These are phyloP conservation scores for Chitala chitala DNA, from an alignment of 2,113 vertebrate genomes.

Conservation along the genomic window DNA sequence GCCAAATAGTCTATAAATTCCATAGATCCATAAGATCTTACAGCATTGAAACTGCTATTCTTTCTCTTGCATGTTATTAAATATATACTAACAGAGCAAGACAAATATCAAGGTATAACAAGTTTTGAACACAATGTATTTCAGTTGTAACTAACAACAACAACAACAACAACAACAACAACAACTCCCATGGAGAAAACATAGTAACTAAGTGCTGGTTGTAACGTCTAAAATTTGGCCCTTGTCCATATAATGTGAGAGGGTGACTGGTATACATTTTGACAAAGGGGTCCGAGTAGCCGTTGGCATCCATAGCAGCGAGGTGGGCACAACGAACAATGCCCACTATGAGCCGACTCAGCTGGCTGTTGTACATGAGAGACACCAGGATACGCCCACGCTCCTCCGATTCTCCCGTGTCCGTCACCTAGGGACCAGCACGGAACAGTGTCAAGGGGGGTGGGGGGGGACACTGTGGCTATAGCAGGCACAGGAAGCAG, in stretches of 20 bases:
- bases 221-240: too few species aligned
- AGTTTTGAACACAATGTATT: too few species aligned
- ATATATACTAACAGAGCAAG: too few species aligned
- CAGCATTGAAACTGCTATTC: too few species aligned
- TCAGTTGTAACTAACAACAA: too few species aligned
- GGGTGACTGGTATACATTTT: slow-evolving; percentile 88
- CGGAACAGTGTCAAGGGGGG: not conserved
- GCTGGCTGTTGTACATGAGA: slow-evolving; percentile 89
- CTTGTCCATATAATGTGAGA: too few species aligned
- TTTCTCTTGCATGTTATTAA: too few species aligned
- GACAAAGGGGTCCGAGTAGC: slow-evolving; percentile 94
- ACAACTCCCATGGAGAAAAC: not conserved
- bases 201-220: too few species aligned
- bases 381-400: slow-evolving; percentile 90
- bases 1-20: too few species aligned
- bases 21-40: too few species aligned
- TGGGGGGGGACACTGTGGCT: not conserved
- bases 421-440: slow-evolving; percentile 59
- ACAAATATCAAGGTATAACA: too few species aligned
- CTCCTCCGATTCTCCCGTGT: slow-evolving; percentile 75
- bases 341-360: slow-evolving; percentile 80
- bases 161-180: too few species aligned
- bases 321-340: slow-evolving; percentile 89
- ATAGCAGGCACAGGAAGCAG: not conserved
- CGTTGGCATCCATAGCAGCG: slow-evolving; percentile 93